Evolutionary conservation across 2,888 invertebrate genomes (phyloP), one percentile per base, ranked within the genome.

Genomic region (Anodontia alba): DNA sequence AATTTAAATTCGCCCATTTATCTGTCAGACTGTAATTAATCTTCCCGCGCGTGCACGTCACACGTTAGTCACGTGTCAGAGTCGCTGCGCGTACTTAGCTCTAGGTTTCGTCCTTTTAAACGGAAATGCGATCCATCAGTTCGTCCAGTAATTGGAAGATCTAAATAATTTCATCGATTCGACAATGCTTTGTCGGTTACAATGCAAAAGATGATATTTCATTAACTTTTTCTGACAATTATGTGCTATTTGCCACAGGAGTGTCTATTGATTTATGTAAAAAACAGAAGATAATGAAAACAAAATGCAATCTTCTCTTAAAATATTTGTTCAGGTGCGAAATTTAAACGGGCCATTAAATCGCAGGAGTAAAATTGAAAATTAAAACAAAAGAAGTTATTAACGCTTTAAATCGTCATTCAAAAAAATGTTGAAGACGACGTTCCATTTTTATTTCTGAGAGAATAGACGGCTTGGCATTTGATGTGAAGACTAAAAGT

Each of bases 221-320:
- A 62, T 62, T 62, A 62, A 62, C 62, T 62, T 62, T n/a, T 62
- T 33, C 33, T 33, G 62, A 62, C 62, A 62, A 62, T 62, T 62
- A 62, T 62, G 62, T 33, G 29, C 17, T 62, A 62, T 62, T 62
- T 62, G 33, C 33, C 7, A 54, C 26, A 33, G 62, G 29, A 62
- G 8, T 62, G 62, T 62, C 17, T 20, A 62, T 33, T 62, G 62
- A 62, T 62, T 33, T 5, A 20, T 20, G 62, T 17, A 33, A 62
- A 17, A 33, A 17, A 33, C 33, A 33, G 3, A 31, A 62, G 62
- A 62, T 62, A 62, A 62, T 62, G 20, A 62, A 20, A 31, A 33
- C 33, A 62, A 62, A 62, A 3, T 33, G 62, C 23, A 33, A 33
- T 62, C 62, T 20, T 62, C 62, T 33, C 1, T 23, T 31, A 12